phyloP scores from a whole-genome alignment of 1,140 invertebrate species.

The Procambarus virginalis region DNA sequence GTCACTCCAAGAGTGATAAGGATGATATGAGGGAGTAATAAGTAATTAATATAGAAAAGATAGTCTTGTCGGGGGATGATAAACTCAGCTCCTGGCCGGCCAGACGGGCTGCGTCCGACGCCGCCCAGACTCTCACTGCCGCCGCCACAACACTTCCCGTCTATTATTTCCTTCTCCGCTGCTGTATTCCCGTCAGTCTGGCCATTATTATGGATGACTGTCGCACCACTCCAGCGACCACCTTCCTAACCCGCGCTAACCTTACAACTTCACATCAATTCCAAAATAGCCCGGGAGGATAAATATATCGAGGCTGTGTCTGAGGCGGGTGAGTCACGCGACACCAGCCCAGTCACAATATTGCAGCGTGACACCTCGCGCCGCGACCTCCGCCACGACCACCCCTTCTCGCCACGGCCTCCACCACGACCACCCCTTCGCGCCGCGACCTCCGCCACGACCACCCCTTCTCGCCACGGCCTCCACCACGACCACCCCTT shows the following conservation, averaged over 20 bases:
- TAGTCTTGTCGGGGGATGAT: neutral
- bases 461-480: no score
- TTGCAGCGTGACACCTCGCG: constrained; percentile 11
- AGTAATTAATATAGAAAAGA: neutral
- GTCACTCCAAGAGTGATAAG: no score
- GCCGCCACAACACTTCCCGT: neutral
- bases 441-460: no score
- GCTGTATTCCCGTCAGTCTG: no score
- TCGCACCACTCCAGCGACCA: no score
- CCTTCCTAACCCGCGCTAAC: no score
- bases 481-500: no score
- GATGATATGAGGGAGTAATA: no score
- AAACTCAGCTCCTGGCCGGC: neutral
- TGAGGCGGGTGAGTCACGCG: constrained; percentile 17
- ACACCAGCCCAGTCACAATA: constrained; percentile 35
- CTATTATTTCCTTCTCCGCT: neutral
- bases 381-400: no score
- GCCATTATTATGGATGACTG: no score
- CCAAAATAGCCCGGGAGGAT: constrained; percentile 2
- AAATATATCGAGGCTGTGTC: neutral
- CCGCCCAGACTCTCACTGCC: neutral
- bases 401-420: neutral
- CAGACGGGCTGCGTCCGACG: neutral
- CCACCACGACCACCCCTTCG: neutral
- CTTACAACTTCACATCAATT: neutral